phyloP scores from a whole-genome alignment of 2,888 invertebrate genomes.

The Orchesellides sinensis region DNA sequence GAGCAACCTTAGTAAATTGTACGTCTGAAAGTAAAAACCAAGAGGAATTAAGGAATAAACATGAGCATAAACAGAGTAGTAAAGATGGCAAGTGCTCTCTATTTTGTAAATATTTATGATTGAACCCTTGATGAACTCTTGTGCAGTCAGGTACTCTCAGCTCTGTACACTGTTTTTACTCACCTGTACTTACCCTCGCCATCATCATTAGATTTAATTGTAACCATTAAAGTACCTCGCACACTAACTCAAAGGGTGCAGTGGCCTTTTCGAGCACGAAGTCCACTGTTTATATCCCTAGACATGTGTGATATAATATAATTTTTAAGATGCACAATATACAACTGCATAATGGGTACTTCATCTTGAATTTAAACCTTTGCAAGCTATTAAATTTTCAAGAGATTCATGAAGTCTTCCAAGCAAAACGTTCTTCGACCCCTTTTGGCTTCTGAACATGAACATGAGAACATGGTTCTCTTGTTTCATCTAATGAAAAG shows the following conservation, averaged over 20 bases:
- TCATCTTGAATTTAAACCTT: slow-evolving; percentile 10
- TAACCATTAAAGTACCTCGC: slow-evolving; percentile 3
- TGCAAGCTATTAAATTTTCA: neutral
- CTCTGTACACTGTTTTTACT: slow-evolving; percentile 12
- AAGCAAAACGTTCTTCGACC: slow-evolving; percentile 51
- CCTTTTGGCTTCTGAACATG: slow-evolving; percentile 39
- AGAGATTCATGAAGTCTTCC: neutral
- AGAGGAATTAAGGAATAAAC: no score
- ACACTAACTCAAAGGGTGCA: neutral
- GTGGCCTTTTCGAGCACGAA: slow-evolving; percentile 12
- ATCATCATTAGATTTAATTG: slow-evolving; percentile 12
- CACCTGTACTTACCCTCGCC: neutral
- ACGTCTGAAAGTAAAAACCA: no score
- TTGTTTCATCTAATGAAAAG: no score
- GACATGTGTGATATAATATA: slow-evolving; percentile 33
- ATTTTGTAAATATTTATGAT: neutral
- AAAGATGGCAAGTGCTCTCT: no score
- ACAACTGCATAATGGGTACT: slow-evolving; percentile 13
- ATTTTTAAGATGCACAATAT: no score
- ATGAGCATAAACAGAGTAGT: neutral
- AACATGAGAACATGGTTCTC: no score
- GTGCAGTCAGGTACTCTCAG: no score
- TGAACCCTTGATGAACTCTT: slow-evolving; percentile 35
- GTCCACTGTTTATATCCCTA: neutral
- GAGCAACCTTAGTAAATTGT: no score